Evolutionary conservation across 2,888 invertebrate species (phyloP).

Genomic region (Isoperla grammatica): DNA sequence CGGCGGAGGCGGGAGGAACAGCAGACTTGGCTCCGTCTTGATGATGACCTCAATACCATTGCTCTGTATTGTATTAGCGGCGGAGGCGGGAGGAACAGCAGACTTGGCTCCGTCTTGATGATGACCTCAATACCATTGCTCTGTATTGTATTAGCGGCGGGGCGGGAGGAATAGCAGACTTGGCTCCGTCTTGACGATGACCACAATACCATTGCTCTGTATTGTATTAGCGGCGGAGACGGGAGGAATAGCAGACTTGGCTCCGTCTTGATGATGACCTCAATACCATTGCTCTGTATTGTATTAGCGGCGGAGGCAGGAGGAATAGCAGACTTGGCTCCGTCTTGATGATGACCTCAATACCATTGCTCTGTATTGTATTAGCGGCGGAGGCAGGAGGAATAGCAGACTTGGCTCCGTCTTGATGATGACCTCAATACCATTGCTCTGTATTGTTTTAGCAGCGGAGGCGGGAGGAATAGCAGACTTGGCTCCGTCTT

Average conservation of each 20-base stretch:
- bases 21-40: not conserved
- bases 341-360: conserved; percentile 5
- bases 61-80: conserved; percentile 13
- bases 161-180: not conserved
- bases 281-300: conserved; percentile 5
- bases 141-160: conserved; percentile 11
- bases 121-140: not conserved
- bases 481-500: not conserved
- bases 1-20: not conserved
- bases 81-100: not conserved
- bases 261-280: conserved; percentile 3
- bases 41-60: conserved; percentile 1
- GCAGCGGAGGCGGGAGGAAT: not conserved
- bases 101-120: conserved; percentile 1
- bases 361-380: conserved; percentile 6
- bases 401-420: not conserved
- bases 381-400: conserved; percentile 4
- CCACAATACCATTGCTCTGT: conserved; percentile 1
- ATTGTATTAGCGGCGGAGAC: conserved; percentile 10
- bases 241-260: not conserved
- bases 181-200: not conserved
- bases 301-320: conserved; percentile 8
- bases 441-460: conserved; percentile 7
- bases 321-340: not conserved
- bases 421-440: conserved; percentile 8